phyloP scores from a whole-genome alignment of 2,888 invertebrate species.

The Netelia fuscicornis region DNA sequence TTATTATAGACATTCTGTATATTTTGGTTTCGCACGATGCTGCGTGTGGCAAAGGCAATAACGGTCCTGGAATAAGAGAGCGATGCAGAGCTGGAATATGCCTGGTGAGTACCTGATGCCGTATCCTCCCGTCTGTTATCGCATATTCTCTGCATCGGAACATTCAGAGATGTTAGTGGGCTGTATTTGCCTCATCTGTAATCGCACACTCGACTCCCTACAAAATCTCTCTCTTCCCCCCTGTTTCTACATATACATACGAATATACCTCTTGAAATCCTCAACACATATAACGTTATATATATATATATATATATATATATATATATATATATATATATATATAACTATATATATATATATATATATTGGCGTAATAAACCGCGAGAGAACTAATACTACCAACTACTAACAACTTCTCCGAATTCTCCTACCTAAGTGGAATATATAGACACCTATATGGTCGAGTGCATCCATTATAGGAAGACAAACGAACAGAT shows the following conservation, averaged over 20 bases:
- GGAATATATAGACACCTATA: not conserved
- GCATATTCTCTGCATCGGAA: constrained; percentile 13
- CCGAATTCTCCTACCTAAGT: not conserved
- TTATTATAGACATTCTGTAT: too few relatives aligned
- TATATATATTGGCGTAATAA: constrained; percentile 11
- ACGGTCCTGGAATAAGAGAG: constrained; percentile 18
- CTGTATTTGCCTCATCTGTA: not conserved
- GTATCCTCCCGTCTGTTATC: not conserved
- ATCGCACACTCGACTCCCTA: not conserved
- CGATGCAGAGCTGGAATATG: not conserved
- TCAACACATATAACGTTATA: not conserved
- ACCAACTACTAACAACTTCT: not conserved
- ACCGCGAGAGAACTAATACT: not conserved
- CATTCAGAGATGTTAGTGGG: not conserved
- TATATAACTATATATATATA: not conserved
- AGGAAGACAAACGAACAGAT: constrained; percentile 45
- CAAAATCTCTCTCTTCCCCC: not conserved
- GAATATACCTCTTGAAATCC: constrained; percentile 3
- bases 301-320: not conserved
- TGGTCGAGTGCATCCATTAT: constrained; percentile 14
- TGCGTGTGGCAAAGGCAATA: constrained; percentile 27
- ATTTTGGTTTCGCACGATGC: not conserved
- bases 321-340: not conserved
- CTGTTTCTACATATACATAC: not conserved
- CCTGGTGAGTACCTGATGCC: not conserved